phyloP scores from a whole-genome alignment of 2,888 invertebrate species.

The Drosophila fulvimacula region DNA sequence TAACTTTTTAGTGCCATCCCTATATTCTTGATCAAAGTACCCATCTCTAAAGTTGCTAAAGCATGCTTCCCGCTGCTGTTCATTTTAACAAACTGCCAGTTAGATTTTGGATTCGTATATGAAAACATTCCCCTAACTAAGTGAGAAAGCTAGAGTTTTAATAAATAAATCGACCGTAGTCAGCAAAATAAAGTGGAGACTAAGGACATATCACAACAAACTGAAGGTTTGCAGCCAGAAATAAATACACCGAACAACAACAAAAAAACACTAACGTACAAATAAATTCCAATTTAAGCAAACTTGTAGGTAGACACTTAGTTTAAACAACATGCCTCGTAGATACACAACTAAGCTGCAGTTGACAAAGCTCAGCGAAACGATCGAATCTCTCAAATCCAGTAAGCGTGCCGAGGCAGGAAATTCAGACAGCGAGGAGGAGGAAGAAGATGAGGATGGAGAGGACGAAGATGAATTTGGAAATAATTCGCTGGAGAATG shows the following conservation, averaged over 20 bases:
- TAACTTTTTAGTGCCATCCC: background rate
- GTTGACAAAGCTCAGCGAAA: slow-evolving; percentile 12
- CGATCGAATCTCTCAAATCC: slow-evolving; percentile 1
- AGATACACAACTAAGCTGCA: slow-evolving; percentile 8
- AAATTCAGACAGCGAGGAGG: background rate
- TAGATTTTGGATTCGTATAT: slow-evolving; percentile 1
- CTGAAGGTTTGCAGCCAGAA: slow-evolving; percentile 5
- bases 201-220: background rate
- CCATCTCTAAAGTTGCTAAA: slow-evolving; percentile 14
- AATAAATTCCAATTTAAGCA: background rate
- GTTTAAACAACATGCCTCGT: slow-evolving; percentile 14
- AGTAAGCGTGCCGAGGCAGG: background rate
- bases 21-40: slow-evolving; percentile 7
- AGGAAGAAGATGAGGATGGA: background rate
- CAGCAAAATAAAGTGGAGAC: background rate
- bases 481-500: background rate
- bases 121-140: background rate
- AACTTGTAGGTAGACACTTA: background rate
- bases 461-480: background rate
- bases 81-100: slow-evolving; percentile 16
- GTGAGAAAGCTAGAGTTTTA: background rate
- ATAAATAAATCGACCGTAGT: background rate
- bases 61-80: slow-evolving; percentile 12
- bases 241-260: slow-evolving; percentile 1
- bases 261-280: slow-evolving; percentile 7